A percentile compares a stretch with the other conserved stretches of the same genome.
phyloP scores from a whole-genome alignment of 30 jellyfish, hydroid and myxozoan genomes.

The Aurelia sp. region DNA sequence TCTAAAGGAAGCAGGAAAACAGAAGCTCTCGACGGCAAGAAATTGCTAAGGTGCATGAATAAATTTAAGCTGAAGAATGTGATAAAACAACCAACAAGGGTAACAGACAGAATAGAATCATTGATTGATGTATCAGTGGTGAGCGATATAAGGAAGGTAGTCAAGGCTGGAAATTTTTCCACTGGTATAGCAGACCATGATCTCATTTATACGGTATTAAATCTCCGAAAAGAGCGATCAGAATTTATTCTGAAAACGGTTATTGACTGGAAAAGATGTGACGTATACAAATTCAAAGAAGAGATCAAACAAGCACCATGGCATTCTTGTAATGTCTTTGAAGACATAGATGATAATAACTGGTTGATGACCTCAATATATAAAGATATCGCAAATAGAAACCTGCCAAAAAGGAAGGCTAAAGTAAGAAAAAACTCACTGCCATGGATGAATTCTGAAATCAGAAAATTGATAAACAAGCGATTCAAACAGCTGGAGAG shows the following conservation, averaged over 20 bases:
- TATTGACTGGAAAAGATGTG: slow-evolving; percentile 34
- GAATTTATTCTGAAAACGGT: slow-evolving; percentile 31
- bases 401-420: slow-evolving; percentile 49
- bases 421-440: slow-evolving; percentile 29
- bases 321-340: not conserved
- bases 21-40: slow-evolving; percentile 34
- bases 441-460: slow-evolving; percentile 45
- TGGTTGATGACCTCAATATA: slow-evolving; percentile 33
- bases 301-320: slow-evolving; percentile 18
- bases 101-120: slow-evolving; percentile 32
- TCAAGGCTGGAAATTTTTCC: slow-evolving; percentile 40
- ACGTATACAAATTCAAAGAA: slow-evolving; percentile 23
- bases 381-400: slow-evolving; percentile 33
- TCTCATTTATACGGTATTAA: slow-evolving; percentile 6
- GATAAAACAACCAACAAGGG: not conserved
- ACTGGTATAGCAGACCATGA: slow-evolving; percentile 10
- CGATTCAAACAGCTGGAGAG: slow-evolving; percentile 34
- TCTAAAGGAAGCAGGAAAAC: slow-evolving; percentile 32
- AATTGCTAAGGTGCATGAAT: slow-evolving; percentile 30
- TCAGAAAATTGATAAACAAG: slow-evolving; percentile 52
- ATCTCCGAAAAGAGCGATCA: slow-evolving; percentile 26
- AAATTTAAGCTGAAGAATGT: slow-evolving; percentile 10
- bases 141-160: slow-evolving; percentile 35
- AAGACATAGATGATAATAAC: slow-evolving; percentile 32
- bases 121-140: slow-evolving; percentile 28